phyloP scores from a whole-genome alignment of 2,888 invertebrate species.

The Lasioglossum pauxillum region DNA sequence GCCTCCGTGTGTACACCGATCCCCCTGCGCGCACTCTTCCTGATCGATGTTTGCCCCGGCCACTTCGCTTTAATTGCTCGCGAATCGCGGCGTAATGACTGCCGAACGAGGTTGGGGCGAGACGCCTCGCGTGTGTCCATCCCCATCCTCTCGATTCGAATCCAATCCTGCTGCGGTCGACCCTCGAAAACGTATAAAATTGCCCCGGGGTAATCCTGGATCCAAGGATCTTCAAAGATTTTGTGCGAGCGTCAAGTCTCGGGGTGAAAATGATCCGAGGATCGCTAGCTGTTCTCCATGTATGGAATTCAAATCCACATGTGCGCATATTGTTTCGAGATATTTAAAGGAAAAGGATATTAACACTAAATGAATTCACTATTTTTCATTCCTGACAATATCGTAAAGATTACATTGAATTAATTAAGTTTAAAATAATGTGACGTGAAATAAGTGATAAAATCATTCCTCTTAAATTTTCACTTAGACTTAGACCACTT shows the following conservation, averaged over 20 bases:
- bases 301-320: no score
- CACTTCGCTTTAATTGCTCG: constrained; percentile 83
- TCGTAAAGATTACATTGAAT: no score
- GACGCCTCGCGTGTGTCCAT: constrained; percentile 13
- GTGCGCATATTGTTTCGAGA: no score
- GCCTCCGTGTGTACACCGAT: constrained; percentile 65
- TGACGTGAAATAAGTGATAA: no score
- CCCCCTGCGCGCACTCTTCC: constrained; percentile 71
- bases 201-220: not conserved
- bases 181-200: not conserved
- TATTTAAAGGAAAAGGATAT: no score
- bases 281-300: no score
- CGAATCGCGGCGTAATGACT: constrained; percentile 79
- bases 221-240: not conserved
- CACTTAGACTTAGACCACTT: no score
- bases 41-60: constrained; percentile 82
- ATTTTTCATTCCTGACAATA: no score
- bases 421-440: no score
- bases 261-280: not conserved
- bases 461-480: no score
- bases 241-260: not conserved
- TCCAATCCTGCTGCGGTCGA: not conserved
- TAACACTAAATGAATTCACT: no score
- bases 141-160: not conserved
- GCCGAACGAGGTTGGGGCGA: constrained; percentile 56